Evolutionary conservation across 2,113 vertebrate genomes (phyloP), one percentile per base, ranked within the genome.

Genomic region (Sceloporus tristichus): DNA sequence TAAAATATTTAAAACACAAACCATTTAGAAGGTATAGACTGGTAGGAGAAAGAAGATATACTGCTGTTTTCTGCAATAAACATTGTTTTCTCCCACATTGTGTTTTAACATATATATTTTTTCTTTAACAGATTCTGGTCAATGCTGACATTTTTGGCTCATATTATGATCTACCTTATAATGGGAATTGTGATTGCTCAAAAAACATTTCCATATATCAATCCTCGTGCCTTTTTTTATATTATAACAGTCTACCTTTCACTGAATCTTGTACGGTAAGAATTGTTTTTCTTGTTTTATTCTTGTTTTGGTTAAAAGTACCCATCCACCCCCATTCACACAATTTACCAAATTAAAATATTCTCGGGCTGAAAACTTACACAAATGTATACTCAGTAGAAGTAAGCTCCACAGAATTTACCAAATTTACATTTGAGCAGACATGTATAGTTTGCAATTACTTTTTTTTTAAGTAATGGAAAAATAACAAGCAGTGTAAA

Each of bases 121-220:
- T 85, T 79, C 48, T 70, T 38, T 71, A 79, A 66, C 40, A 94
- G 93, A 48, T 94, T 93, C 71, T 94, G 92, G 93, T 42, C 91
- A 79, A 93, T 91, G 91, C 53, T 94, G 83, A 91, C 92, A 42
- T 92, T 92, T 86, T 87, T 94, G 78, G 92, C 91, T 75, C 89
- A 92, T 79, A 82, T 88, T 73, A 74, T 93, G 66, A 90, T 94
- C 40, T 93, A 87, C 79, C 79, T 90, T 86, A 89, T 93, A 29
- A 89, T 90, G 81, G 94, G 91, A 77, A 77, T 94, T 79, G 94
- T 94, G 38, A 79, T 93, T 78, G 86, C 88, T 82, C 86, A 87
- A 68, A 92, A 53, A 88, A 68, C 85, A 62, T 87, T 93, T 82
- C 75, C 88, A 78, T 40, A 88, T 76, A 25, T 93, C n/a, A 38